Evolutionary conservation across 2,113 vertebrate species (phyloP), one percentile per base, ranked within the genome.

Genomic region (Elgaria multicarinata): DNA sequence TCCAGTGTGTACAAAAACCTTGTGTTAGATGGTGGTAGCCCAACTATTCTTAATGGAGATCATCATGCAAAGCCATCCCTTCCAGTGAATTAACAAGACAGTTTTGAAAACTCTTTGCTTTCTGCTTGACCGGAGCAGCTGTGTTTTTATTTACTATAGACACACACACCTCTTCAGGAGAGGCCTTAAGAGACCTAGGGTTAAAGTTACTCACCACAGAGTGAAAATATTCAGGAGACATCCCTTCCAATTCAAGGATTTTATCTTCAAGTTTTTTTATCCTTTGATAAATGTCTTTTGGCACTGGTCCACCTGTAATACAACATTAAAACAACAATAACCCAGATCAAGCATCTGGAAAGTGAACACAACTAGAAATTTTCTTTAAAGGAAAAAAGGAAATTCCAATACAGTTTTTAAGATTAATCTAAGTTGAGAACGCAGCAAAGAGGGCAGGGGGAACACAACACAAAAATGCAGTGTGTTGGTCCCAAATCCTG

Each of bases 181-280:
- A 77, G 87, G 28, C 1, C 58, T 91, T n/a, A n/a, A n/a, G n/a
- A 92, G 20, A 58, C 69, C 75, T 75, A 62, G n/a, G n/a, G n/a
- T n/a, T n/a, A 75, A 50, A 91, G 82, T 90, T 96, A 97, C 99
- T 98, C 96, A 99, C 99, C 85, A 98, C 91, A 92, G 98, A 98
- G 88, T 98, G 98, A 96, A 99, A 99, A 97, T 99, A 99, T 95
- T 99, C 99, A 13, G 99, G 99, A 87, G 98, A 99, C 92, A 99
- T 97, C 92, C 99, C 99, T 98, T 99, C 99, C 91, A 99, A 95
- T 96, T 99, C 98, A 95, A 99, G 97, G 91, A 99, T 99, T 94
- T 98, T 98, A 97, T 99, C 98, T 96, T 99, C 99, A 96, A 99
- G 97, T 94, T 97, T 99, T 97, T 99, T 99, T 92, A 99, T 98